These are phyloP conservation scores for Aphaenogaster floridana DNA, from an alignment of 1,140 invertebrate species.

Conservation along the genomic window DNA sequence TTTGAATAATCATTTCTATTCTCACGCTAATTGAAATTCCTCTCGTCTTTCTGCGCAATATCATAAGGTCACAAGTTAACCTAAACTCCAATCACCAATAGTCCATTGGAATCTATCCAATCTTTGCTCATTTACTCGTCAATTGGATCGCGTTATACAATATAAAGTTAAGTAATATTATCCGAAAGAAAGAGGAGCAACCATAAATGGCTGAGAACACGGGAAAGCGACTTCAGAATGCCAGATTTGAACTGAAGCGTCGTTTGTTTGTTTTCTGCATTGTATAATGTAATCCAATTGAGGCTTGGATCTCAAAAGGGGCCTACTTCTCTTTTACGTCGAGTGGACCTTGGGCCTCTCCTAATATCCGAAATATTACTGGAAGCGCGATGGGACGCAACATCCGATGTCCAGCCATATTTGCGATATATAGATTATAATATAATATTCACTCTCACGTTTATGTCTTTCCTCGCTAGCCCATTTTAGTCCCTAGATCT, in stretches of 20 bases:
- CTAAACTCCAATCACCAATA: constrained; percentile 39
- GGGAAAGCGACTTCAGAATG: neutral
- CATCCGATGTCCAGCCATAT: constrained; percentile 54
- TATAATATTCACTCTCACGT: constrained; percentile 69
- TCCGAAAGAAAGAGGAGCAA: neutral
- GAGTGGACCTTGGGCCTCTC: constrained; percentile 12
- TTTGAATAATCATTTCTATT: constrained; percentile 17
- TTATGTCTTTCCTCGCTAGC: constrained; percentile 66
- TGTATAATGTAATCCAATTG: constrained; percentile 40
- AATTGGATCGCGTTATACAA: constrained; percentile 51
- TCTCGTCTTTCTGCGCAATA: constrained; percentile 56
- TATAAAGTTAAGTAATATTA: neutral
- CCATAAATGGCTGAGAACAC: neutral
- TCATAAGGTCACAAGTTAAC: constrained; percentile 49
- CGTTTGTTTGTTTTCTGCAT: neutral
- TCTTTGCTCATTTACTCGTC: constrained; percentile 40
- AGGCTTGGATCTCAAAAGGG: constrained; percentile 35
- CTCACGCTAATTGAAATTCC: constrained; percentile 54
- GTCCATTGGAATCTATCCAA: constrained; percentile 40
- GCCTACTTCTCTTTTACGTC: constrained; percentile 4
- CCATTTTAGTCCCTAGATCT: constrained; percentile 60
- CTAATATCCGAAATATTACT: constrained; percentile 42
- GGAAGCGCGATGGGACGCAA: constrained; percentile 70
- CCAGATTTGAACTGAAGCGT: neutral
- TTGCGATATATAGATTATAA: constrained; percentile 68